A percentile compares a stretch with the other conserved stretches of the same genome.
Evolutionary conservation across 2,113 vertebrate species (phyloP).

Genomic region (Nibea albiflora): DNA sequence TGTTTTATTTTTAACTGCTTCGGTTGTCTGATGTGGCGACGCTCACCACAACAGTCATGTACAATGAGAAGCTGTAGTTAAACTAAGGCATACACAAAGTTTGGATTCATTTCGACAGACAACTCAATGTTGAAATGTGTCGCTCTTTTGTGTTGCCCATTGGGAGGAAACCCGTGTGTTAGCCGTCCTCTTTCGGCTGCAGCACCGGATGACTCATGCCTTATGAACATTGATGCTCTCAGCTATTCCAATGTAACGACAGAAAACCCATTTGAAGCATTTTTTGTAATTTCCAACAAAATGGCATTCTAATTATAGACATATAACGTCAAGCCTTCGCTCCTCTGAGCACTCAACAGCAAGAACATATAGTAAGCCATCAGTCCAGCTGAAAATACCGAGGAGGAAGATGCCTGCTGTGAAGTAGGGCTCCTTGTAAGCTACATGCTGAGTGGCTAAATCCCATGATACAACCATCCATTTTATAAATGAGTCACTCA

Average conservation of each 20-base stretch:
- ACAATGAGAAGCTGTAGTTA: conserved; percentile 36
- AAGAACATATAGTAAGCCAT: background rate
- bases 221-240: background rate
- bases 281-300: conserved; percentile 22
- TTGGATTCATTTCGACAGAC: conserved; percentile 17
- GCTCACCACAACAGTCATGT: conserved; percentile 35
- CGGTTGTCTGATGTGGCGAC: conserved; percentile 58
- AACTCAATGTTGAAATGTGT: conserved; percentile 1
- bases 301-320: background rate
- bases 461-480: background rate
- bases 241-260: background rate
- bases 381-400: background rate
- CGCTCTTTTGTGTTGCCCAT: background rate
- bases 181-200: background rate
- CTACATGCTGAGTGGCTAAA: background rate
- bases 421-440: background rate
- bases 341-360: conserved; percentile 20
- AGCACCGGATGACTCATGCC: background rate
- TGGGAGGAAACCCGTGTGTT: background rate
- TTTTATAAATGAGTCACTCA: conserved; percentile 3
- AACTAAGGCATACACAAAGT: conserved; percentile 5
- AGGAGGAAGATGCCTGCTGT: background rate
- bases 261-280: conserved; percentile 4
- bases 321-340: conserved; percentile 7
- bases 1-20: conserved; percentile 75